Conservation (phyloP, 2,113 vertebrate genomes). For the Marmota monax region DNA sequence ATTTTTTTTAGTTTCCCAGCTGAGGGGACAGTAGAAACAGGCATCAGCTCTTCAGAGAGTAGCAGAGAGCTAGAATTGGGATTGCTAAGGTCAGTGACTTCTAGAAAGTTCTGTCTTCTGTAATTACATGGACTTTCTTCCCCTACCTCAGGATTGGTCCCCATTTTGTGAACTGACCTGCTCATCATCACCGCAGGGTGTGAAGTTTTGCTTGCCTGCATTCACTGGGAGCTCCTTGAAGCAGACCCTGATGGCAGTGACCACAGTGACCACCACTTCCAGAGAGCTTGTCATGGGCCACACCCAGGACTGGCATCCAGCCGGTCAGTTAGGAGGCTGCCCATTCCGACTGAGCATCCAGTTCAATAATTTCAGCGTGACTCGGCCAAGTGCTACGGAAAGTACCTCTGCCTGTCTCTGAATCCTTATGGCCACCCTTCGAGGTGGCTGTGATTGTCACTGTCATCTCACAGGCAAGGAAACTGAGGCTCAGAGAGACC, state of each 20-base stretch:
- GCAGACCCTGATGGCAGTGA: too few species aligned
- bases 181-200: not conserved
- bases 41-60: not conserved
- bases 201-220: not conserved
- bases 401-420: not conserved
- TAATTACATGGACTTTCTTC: not conserved
- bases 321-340: too few species aligned
- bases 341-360: too few species aligned
- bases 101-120: too few species aligned
- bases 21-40: not conserved
- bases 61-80: not conserved
- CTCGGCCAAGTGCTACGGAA: not conserved
- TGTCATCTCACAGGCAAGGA: not conserved
- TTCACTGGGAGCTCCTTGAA: not conserved
- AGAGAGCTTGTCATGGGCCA: not conserved
- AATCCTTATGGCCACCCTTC: not conserved
- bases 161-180: not conserved
- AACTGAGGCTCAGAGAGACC: not conserved
- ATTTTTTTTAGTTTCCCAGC: not conserved
- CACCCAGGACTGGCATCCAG: not conserved
- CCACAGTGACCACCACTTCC: not conserved
- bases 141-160: rapidly evolving
- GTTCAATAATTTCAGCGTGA: too few species aligned
- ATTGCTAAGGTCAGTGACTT: not conserved
- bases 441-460: not conserved